phyloP scores from a whole-genome alignment of 2,888 invertebrate genomes.

The Eristalinus sepulchralis region DNA sequence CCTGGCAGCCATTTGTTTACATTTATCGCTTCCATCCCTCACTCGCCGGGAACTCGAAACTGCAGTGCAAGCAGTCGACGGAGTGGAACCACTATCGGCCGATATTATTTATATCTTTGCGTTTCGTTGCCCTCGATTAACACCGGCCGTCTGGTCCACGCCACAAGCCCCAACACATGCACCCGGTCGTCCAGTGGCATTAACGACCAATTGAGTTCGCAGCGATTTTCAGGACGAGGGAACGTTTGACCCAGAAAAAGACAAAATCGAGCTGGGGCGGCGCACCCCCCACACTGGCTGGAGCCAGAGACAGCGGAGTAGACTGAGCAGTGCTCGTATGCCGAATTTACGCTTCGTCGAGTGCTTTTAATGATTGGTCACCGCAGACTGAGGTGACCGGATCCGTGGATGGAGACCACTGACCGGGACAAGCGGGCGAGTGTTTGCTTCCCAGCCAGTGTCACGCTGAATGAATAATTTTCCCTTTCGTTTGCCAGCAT shows the following conservation, averaged over 20 bases:
- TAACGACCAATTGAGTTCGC: constrained; percentile 59
- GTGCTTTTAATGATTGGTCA: constrained; percentile 63
- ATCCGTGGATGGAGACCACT: not conserved
- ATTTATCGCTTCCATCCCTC: not conserved
- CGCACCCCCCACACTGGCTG: not conserved
- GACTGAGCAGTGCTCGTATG: not conserved
- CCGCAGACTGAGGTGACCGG: constrained; percentile 22
- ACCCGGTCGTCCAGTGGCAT: constrained; percentile 1
- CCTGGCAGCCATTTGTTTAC: not conserved
- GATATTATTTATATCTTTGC: constrained; percentile 42
- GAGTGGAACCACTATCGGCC: not conserved
- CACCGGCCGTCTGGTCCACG: not conserved
- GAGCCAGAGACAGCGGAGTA: not conserved
- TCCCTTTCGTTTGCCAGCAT: constrained; percentile 63
- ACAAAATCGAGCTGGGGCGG: not conserved
- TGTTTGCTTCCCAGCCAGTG: constrained; percentile 26
- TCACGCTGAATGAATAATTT: constrained; percentile 58
- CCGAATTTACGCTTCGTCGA: constrained; percentile 51
- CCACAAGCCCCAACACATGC: not conserved
- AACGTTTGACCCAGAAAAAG: constrained; percentile 11
- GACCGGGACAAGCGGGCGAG: not conserved
- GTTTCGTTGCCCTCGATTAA: constrained; percentile 44
- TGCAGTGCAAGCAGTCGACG: not conserved
- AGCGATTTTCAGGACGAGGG: constrained; percentile 31
- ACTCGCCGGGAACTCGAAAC: not conserved